Percentiles rank a stretch among this genome's conserved stretches.
phyloP scores from a whole-genome alignment of 1,140 invertebrate species.

The roundworm (Caenorhabditis elegans) region WBcel235 BX284602.5:409001-409500 shows the following conservation, averaged over 20 bases:
- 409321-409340: not conserved
- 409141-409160: conserved; percentile 36
- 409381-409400: conserved; percentile 27
- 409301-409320: not conserved
- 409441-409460: conserved; percentile 13
- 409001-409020: conserved; percentile 19
- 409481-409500: conserved; percentile 37
- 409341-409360: conserved; percentile 36
- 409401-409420: not conserved
- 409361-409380: conserved; percentile 38
- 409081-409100: not conserved
- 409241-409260: not conserved
- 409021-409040: conserved; percentile 21
- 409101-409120: not conserved
- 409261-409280: not conserved
- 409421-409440: not conserved
- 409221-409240: conserved; percentile 18
- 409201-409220: conserved; percentile 28
- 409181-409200: conserved; percentile 40
- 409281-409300: not conserved
- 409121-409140: conserved; percentile 39
- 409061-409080: not conserved
- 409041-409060: not conserved
- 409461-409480: not conserved
- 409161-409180: conserved; percentile 22